Evolutionary conservation across 2,113 vertebrate genomes (phyloP).

Genomic region (Centropristis striata): DNA sequence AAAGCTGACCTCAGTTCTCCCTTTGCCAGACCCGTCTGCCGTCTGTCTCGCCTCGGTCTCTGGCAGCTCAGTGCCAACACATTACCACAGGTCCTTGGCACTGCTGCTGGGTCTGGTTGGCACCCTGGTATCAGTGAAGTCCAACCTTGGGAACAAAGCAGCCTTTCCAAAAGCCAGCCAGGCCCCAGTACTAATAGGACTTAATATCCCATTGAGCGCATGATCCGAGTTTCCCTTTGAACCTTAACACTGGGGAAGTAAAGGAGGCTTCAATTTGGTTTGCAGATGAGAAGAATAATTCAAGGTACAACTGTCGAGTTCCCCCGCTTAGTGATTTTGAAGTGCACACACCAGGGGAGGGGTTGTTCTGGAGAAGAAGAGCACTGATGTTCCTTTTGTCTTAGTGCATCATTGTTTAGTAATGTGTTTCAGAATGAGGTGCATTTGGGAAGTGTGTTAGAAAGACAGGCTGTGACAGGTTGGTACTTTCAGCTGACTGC

Average conservation of each 20-base stretch:
- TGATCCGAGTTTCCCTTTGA: slow-evolving; percentile 57
- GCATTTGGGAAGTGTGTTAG: slow-evolving; percentile 35
- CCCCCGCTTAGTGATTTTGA: slow-evolving; percentile 20
- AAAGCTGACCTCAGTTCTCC: slow-evolving; percentile 54
- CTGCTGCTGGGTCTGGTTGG: slow-evolving; percentile 66
- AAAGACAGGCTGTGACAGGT: slow-evolving; percentile 39
- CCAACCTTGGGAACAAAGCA: slow-evolving; percentile 67
- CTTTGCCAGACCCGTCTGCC: slow-evolving; percentile 56
- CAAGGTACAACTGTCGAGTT: slow-evolving; percentile 47
- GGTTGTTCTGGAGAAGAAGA: slow-evolving; percentile 14
- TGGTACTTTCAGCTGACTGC: slow-evolving; percentile 24
- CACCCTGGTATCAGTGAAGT: slow-evolving; percentile 66
- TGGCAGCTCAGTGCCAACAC: slow-evolving; percentile 55
- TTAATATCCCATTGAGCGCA: slow-evolving; percentile 56
- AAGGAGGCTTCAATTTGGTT: slow-evolving; percentile 46
- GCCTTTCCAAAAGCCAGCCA: slow-evolving; percentile 55
- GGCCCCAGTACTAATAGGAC: slow-evolving; percentile 53
- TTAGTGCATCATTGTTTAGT: slow-evolving; percentile 36
- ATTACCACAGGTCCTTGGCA: slow-evolving; percentile 72
- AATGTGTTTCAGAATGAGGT: slow-evolving; percentile 31
- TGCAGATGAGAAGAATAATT: slow-evolving; percentile 57
- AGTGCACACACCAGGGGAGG: slow-evolving; percentile 4
- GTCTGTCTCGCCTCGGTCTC: slow-evolving; percentile 69
- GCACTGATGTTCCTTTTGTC: slow-evolving; percentile 23
- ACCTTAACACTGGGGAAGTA: slow-evolving; percentile 3